Percentiles rank a stretch among this genome's conserved stretches.
These are phyloP conservation scores for Sweltsa coloradensis DNA, from an alignment of 1,140 invertebrate genomes.

Conservation along the genomic window DNA sequence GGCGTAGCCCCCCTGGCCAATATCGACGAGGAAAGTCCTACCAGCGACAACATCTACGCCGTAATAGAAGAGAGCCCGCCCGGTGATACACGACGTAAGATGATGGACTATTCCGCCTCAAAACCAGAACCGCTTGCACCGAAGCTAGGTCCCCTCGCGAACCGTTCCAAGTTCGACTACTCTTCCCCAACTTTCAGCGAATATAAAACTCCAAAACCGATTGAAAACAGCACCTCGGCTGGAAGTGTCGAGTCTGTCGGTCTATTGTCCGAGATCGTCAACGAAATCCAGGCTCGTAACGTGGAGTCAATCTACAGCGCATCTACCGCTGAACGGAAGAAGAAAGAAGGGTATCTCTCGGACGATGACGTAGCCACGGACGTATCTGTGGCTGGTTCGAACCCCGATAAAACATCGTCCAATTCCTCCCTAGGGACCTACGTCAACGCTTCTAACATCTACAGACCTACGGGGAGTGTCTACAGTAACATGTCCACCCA, in stretches of 20 bases:
- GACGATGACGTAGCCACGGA: slow-evolving; percentile 27
- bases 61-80: slow-evolving; percentile 60
- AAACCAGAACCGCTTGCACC: not conserved
- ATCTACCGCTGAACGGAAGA: slow-evolving; percentile 48
- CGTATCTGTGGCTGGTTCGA: slow-evolving; percentile 15
- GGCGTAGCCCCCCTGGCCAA: slow-evolving; percentile 39
- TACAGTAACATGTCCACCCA: slow-evolving; percentile 41
- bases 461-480: slow-evolving; percentile 42
- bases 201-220: slow-evolving; percentile 21
- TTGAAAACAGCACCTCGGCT: slow-evolving; percentile 21
- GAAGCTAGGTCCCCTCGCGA: slow-evolving; percentile 1
- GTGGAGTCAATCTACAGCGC: slow-evolving; percentile 76
- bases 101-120: not conserved
- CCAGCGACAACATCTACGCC: slow-evolving; percentile 69
- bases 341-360: slow-evolving; percentile 35
- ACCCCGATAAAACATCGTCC: slow-evolving; percentile 21
- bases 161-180: slow-evolving; percentile 27
- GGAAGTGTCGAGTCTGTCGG: slow-evolving; percentile 48
- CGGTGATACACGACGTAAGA: slow-evolving; percentile 2
- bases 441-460: slow-evolving; percentile 34
- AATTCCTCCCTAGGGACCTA: slow-evolving; percentile 31
- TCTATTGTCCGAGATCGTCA: slow-evolving; percentile 69
- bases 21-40: slow-evolving; percentile 46
- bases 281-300: slow-evolving; percentile 72
- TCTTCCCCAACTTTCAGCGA: slow-evolving; percentile 38